Base-by-base conservation (phyloP, 2,113 vertebrate genomes). In the Oriolus oriolus region DNA sequence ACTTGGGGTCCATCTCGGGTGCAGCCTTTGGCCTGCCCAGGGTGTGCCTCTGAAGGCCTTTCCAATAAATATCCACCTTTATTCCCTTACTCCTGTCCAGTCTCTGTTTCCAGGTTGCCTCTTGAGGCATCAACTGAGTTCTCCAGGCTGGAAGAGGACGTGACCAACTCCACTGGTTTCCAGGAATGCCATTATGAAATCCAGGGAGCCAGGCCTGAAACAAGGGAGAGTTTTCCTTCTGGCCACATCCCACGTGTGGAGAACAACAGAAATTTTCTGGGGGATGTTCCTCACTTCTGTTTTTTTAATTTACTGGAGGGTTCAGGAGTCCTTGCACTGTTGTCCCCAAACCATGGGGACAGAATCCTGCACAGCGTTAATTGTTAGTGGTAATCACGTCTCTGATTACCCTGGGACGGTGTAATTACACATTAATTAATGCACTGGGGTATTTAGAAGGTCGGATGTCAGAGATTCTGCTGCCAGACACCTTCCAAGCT, bases 121-220 rank as follows among this genome's bases (percentile, higher is more conserved):
- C n/a, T n/a, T n/a, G n/a, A n/a, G n/a, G n/a, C n/a, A n/a, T n/a
- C n/a, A n/a, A 5, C 31, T 15, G 37, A 12, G 9, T 10, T 52
- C 18, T 52, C 64, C 27, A 8, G 3, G 45, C 45, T 86, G 31
- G 54, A 7, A 7, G 23, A n/a, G 80, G 39, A 27, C 28, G 27
- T 3, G 15, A 9, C 10, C 45, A 59, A n/a, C 47, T 10, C 19
- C n/a, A 6, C n/a, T 3, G 35, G 18, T 30, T 5, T 1, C 30
- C 42, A n/a, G 78, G 49, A 80, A 68, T 12, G 26, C 11, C 41
- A 0, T 10, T 18, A 7, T 1, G 20, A 17, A 73, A 65, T 2
- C 44, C 81, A 19, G 5, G 15, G 33, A 54, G 39, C 69, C 12
- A 56, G 41, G 66, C 33, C 71, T 45, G 61, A n/a, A 63, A 79